Conservation (phyloP, 2,797 vertebrate genomes). For the Pygocentrus nattereri region DNA sequence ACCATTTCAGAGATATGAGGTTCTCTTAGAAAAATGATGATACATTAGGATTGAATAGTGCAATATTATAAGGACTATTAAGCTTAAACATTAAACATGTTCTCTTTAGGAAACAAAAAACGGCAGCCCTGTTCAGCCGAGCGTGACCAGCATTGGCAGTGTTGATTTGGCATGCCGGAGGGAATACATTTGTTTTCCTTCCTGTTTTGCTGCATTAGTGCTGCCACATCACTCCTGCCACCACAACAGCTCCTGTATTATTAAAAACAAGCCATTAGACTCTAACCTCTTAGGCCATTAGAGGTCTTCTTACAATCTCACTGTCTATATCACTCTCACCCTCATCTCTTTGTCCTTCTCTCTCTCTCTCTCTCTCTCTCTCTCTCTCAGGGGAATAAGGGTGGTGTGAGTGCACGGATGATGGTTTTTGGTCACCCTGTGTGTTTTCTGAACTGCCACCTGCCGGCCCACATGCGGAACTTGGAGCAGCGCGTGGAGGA, state of each 20-base stretch:
- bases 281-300: not conserved
- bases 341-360: no score
- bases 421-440: slow-evolving; percentile 92
- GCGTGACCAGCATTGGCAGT: slow-evolving; percentile 5
- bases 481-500: slow-evolving; percentile 95
- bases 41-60: no score
- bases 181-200: not conserved
- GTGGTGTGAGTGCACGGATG: slow-evolving; percentile 91
- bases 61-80: not conserved
- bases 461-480: slow-evolving; percentile 97
- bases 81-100: not conserved
- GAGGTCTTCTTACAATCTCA: not conserved
- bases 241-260: slow-evolving; percentile 35
- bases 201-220: slow-evolving; percentile 24
- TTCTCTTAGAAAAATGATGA: no score
- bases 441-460: slow-evolving; percentile 98
- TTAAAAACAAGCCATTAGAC: slow-evolving; percentile 43
- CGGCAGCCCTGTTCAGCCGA: not conserved
- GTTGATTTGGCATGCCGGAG: not conserved
- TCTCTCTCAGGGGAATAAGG: slow-evolving; percentile 91
- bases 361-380: slow-evolving; percentile 16
- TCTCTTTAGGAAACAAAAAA: not conserved
- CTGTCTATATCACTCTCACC: not conserved
- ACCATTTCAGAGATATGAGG: no score
- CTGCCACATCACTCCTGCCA: not conserved